Conservation (phyloP, 2,888 invertebrate species). For the Eugnorisma glareosa region DNA sequence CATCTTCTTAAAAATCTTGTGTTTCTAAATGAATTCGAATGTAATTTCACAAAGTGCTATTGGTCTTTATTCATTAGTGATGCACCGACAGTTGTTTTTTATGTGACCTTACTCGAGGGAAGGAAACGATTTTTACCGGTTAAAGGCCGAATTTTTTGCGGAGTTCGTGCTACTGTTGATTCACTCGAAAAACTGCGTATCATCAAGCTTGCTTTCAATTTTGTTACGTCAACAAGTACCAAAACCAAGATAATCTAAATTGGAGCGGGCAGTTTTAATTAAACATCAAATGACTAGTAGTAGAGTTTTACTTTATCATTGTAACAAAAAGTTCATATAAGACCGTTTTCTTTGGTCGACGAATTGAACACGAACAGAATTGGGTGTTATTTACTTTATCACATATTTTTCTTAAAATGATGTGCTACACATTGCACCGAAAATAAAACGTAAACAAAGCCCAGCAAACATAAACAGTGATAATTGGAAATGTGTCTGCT, state of each 20-base stretch:
- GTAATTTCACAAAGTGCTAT: conserved; percentile 34
- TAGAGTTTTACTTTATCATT: conserved; percentile 3
- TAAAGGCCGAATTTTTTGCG: conserved; percentile 68
- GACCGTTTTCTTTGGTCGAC: conserved; percentile 6
- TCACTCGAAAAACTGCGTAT: conserved; percentile 33
- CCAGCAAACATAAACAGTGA: conserved; percentile 80
- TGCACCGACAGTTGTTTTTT: conserved; percentile 47
- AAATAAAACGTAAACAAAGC: conserved; percentile 78
- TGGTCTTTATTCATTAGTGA: conserved; percentile 42
- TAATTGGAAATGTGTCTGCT: conserved; percentile 73
- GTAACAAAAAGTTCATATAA: not conserved
- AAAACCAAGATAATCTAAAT: conserved; percentile 51
- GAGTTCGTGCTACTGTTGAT: conserved; percentile 51
- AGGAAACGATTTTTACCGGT: conserved; percentile 78
- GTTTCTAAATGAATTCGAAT: conserved; percentile 29
- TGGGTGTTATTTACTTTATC: conserved; percentile 3
- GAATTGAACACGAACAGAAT: conserved; percentile 7
- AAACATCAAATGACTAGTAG: conserved; percentile 15
- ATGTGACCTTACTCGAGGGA: conserved; percentile 65
- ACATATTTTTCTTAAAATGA: conserved; percentile 13
- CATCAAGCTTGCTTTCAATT: conserved; percentile 49
- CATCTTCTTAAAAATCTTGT: conserved; percentile 30
- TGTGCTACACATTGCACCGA: conserved; percentile 25
- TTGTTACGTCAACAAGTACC: conserved; percentile 26
- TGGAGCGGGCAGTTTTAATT: conserved; percentile 42